Base-by-base conservation (phyloP, 2,113 vertebrate species). In the Pelusios castaneus region DNA sequence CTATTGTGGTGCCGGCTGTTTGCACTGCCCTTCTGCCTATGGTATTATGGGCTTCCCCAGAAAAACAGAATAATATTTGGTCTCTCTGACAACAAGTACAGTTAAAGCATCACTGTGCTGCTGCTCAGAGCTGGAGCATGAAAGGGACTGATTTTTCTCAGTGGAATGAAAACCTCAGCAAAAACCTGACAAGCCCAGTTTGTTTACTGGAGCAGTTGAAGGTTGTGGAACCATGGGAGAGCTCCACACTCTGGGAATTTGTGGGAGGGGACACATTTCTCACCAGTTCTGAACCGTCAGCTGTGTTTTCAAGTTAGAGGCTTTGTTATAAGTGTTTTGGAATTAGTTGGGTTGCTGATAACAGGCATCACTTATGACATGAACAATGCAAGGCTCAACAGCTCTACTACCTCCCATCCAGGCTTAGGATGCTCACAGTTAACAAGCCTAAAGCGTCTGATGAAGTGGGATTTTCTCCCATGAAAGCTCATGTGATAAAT, bases 71-170 rank as follows among this genome's bases (percentile, higher is more conserved):
- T n/a, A 95, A 80, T 88, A 82, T 95, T 92, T 85, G 89, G 92
- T 94, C 80, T 92, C 92, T 96, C 80, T 92, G 94, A 95, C 92
- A 95, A 95, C 92, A 87, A 81, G 80, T 38, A 47, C 70, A 87
- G 38, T 60, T 49, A 87, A 92, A 91, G 43, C 70, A 54, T 56
- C 27, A 52, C 67, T 76, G 38, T 38, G 12, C 90, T 84, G 85
- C 90, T 45, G 78, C 45, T 80, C 84, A 21, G 31, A 8, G 41
- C 78, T 81, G 6, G 1, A 34, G 45, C 70, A 14, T 4, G 43
- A 88, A 87, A 91, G 70, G 24, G 10, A 77, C 31, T 31, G 34
- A 29, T 76, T 84, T 67, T 70, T 77, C 55, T 67, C 75, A 31
- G 12, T 76, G 34, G 38, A 75, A 83, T 24, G 2, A 67, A 85